Conservation (phyloP, 2,797 vertebrate species). For the Cynopterus sphinx region DNA sequence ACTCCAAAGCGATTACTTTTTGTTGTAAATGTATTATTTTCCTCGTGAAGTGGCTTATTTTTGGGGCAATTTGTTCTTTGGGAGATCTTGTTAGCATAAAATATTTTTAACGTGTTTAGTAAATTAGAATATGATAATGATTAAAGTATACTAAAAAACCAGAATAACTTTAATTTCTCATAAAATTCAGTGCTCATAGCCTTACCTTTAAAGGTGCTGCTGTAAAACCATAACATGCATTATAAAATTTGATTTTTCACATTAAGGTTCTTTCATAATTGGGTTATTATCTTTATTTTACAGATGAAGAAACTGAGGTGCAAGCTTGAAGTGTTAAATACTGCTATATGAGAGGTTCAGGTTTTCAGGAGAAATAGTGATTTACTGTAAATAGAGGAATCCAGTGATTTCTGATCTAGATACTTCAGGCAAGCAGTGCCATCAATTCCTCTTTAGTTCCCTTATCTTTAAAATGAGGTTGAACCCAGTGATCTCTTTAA, state of each 20-base stretch:
- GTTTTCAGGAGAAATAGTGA: slow-evolving; percentile 5
- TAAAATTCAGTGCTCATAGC: background rate
- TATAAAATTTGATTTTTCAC: slow-evolving; percentile 42
- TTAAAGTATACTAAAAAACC: background rate
- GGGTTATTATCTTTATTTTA: slow-evolving; percentile 33
- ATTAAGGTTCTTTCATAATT: slow-evolving; percentile 9
- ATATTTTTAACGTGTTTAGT: slow-evolving; percentile 37
- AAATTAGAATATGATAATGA: slow-evolving; percentile 42
- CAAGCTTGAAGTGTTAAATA: background rate
- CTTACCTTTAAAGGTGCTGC: background rate
- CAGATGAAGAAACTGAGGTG: background rate
- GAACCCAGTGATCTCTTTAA: background rate
- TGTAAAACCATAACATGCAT: background rate
- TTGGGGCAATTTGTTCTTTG: background rate
- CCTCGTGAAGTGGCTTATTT: background rate
- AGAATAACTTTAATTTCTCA: slow-evolving; percentile 40
- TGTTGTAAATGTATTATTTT: background rate
- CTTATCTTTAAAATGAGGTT: slow-evolving; percentile 18
- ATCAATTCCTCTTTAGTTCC: background rate
- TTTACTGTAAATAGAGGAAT: background rate
- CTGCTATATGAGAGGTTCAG: slow-evolving; percentile 26
- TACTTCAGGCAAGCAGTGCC: background rate
- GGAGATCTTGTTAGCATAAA: slow-evolving; percentile 3
- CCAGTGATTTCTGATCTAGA: background rate
- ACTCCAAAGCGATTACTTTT: background rate